Conservation (phyloP, 2,888 invertebrate species). For the Drosophila niveifrons region DNA sequence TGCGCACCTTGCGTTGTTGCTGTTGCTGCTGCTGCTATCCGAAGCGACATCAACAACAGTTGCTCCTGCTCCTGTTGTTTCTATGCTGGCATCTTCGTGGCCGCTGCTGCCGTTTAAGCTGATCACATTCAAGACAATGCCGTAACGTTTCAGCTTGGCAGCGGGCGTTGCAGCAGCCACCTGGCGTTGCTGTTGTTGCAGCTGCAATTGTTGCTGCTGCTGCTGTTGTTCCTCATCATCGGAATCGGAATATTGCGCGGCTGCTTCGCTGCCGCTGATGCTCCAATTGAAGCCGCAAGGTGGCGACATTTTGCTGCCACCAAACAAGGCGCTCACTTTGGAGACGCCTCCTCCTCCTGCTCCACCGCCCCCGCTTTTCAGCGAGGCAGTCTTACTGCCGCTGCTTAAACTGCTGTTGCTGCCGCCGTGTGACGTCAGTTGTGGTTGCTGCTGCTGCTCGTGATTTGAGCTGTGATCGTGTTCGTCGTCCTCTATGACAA, state of each 20-base stretch:
- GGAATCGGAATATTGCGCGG: conserved; percentile 77
- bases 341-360: conserved; percentile 24
- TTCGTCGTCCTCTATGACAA: conserved; percentile 85
- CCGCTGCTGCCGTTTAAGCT: conserved; percentile 75
- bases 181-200: conserved; percentile 35
- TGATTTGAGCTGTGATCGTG: conserved; percentile 34
- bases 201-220: conserved; percentile 31
- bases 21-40: conserved; percentile 22
- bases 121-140: conserved; percentile 84
- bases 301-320: conserved; percentile 76
- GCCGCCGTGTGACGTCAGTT: conserved; percentile 40
- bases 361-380: conserved; percentile 48
- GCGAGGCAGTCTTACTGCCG: conserved; percentile 63
- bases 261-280: conserved; percentile 79
- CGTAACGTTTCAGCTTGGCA: conserved; percentile 84
- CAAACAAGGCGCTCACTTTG: conserved; percentile 72
- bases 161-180: conserved; percentile 51
- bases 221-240: conserved; percentile 73
- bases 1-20: conserved; percentile 51
- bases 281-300: conserved; percentile 85
- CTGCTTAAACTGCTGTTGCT: conserved; percentile 55
- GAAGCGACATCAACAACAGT: conserved; percentile 3
- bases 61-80: background rate
- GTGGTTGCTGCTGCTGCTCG: conserved; percentile 19
- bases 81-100: conserved; percentile 20